Evolutionary conservation across 2,113 vertebrate genomes (phyloP).

Genomic region (Piprites chloris): DNA sequence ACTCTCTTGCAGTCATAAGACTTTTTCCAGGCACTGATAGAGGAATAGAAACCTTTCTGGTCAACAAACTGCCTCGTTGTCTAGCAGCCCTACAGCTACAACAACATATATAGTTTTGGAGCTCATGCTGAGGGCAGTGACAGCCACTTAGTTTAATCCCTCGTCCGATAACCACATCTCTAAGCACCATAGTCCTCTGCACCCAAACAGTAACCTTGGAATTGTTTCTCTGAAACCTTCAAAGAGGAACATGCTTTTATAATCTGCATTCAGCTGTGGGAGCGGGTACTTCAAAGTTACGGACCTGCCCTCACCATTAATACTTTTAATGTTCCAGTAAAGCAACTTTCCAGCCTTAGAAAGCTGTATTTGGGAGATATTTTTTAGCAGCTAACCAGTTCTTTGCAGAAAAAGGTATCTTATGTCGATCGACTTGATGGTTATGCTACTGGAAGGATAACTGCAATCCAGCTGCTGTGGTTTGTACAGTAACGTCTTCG

Average conservation of each 20-base stretch:
- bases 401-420: neutral
- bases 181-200: neutral
- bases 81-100: neutral
- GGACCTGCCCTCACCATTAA: neutral
- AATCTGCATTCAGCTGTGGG: neutral
- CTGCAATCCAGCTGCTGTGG: neutral
- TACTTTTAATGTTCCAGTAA: neutral
- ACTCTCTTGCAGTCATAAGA: neutral
- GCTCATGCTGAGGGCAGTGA: neutral
- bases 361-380: neutral
- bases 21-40: neutral
- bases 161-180: neutral
- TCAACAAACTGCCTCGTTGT: neutral
- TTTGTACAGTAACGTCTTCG: neutral
- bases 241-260: neutral
- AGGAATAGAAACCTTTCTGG: neutral
- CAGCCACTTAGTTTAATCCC: neutral
- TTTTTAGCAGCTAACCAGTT: neutral
- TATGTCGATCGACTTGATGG: neutral
- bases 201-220: neutral
- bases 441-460: neutral
- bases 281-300: fast-evolving
- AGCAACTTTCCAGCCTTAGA: neutral
- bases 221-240: neutral
- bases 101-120: neutral